Evolutionary conservation across 1,140 invertebrate genomes (phyloP).

Genomic region (Druon quercuslanigerum): DNA sequence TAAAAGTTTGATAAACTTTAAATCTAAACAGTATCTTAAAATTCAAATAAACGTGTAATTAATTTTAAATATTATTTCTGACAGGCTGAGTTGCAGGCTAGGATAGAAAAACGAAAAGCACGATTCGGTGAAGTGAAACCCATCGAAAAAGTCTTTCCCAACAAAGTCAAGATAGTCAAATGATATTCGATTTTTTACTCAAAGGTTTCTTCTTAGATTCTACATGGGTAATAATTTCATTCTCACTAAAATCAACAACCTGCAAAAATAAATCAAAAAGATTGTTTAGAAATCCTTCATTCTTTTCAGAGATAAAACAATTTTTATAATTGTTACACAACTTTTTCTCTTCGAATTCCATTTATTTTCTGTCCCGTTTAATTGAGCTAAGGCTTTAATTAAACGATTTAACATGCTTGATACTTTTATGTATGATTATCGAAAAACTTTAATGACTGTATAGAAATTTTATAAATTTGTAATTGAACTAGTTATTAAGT

Average conservation of each 20-base stretch:
- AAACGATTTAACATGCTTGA: constrained; percentile 7
- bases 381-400: neutral
- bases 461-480: constrained; percentile 32
- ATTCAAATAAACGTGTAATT: constrained; percentile 3
- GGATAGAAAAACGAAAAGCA: constrained; percentile 82
- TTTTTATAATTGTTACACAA: neutral
- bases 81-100: constrained; percentile 79
- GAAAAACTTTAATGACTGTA: constrained; percentile 29
- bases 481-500: constrained; percentile 26
- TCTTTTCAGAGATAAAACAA: neutral
- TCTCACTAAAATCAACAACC: neutral
- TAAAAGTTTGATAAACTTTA: constrained; percentile 55
- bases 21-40: neutral
- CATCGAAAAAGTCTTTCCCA: constrained; percentile 63
- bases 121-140: constrained; percentile 78
- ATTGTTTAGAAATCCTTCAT: neutral
- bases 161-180: constrained; percentile 73
- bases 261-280: neutral
- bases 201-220: constrained; percentile 63
- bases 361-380: neutral
- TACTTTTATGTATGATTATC: constrained; percentile 4
- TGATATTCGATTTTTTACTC: constrained; percentile 72
- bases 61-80: constrained; percentile 38
- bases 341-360: constrained; percentile 21
- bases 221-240: constrained; percentile 30